Conservation (phyloP, 2,888 invertebrate species). For the Thera obeliscata region DNA sequence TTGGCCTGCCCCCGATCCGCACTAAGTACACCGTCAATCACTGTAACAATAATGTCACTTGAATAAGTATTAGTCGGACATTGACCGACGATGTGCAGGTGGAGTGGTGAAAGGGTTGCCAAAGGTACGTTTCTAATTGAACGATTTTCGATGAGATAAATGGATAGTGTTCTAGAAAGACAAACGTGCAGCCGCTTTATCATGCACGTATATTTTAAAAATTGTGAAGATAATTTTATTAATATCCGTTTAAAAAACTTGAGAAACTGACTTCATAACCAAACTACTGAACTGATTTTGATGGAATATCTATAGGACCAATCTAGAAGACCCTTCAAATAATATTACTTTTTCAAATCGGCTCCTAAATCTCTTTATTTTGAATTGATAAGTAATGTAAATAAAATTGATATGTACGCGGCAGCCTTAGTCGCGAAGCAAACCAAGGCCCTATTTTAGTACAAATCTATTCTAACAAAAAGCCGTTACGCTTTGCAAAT, state of each 20-base stretch:
- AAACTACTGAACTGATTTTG: too few species aligned
- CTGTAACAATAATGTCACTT: slow-evolving; percentile 36
- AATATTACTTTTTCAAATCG: too few species aligned
- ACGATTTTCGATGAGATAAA: background rate
- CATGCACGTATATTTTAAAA: too few species aligned
- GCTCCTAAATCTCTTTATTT: too few species aligned
- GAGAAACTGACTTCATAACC: too few species aligned
- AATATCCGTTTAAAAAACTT: too few species aligned
- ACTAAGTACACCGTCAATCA: slow-evolving; percentile 31
- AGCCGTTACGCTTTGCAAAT: slow-evolving; percentile 22
- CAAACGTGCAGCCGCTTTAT: too few species aligned
- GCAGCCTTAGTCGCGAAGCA: slow-evolving; percentile 8
- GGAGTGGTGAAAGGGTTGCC: slow-evolving; percentile 20
- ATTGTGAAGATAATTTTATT: too few species aligned
- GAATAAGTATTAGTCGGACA: slow-evolving; percentile 31
- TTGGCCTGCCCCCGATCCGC: slow-evolving; percentile 25
- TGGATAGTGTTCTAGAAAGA: background rate
- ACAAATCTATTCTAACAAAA: slow-evolving; percentile 18
- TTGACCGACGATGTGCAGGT: slow-evolving; percentile 33
- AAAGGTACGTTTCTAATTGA: background rate
- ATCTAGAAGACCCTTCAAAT: too few species aligned
- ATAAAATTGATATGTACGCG: background rate
- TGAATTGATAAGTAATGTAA: too few species aligned
- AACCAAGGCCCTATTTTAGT: slow-evolving; percentile 18
- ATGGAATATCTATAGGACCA: too few species aligned